These are phyloP conservation scores for Cuniculus paca DNA, from an alignment of 2,797 vertebrate genomes.

Conservation along the genomic window DNA sequence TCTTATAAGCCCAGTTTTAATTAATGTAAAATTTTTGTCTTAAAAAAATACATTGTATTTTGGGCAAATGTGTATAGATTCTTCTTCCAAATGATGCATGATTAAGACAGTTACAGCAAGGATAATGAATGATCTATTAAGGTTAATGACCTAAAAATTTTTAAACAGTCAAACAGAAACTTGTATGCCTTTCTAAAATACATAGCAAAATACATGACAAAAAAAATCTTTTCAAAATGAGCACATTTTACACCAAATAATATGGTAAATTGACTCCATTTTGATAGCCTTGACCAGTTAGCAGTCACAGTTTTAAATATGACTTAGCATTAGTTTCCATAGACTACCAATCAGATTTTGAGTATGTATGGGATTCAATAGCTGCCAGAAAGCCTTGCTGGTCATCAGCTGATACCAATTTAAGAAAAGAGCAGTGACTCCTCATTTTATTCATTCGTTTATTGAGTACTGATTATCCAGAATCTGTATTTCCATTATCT, in stretches of 20 bases:
- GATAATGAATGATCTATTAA: neutral
- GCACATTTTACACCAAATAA: neutral
- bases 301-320: slow-evolving; percentile 30
- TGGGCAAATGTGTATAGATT: neutral
- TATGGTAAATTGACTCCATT: neutral
- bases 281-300: neutral
- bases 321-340: neutral
- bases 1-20: slow-evolving; percentile 39
- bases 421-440: neutral
- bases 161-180: neutral
- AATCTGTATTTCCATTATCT: neutral
- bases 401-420: neutral
- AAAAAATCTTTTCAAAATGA: neutral
- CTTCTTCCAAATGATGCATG: neutral
- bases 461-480: neutral
- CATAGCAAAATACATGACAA: slow-evolving; percentile 19
- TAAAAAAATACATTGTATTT: neutral
- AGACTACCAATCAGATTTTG: slow-evolving; percentile 10
- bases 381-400: neutral
- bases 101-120: neutral
- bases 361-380: neutral
- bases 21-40: neutral
- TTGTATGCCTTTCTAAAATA: neutral
- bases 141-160: neutral
- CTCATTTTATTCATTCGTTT: slow-evolving; percentile 35